Evolutionary conservation across 2,888 invertebrate genomes (phyloP).

Genomic region (Ptychoptera contaminata): DNA sequence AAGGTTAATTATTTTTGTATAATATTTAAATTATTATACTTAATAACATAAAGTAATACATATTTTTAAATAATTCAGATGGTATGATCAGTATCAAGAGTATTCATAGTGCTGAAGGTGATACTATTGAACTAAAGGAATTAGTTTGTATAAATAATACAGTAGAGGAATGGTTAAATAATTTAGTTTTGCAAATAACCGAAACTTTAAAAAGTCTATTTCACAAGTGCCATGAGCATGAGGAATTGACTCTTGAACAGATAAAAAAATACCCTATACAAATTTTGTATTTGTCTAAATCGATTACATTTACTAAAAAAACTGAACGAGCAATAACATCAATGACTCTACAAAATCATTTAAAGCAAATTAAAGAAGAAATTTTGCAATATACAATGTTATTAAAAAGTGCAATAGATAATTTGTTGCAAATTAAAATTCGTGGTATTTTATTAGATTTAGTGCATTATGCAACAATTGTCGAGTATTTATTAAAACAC

Average conservation of each 20-base stretch:
- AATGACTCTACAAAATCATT: slow-evolving; percentile 36
- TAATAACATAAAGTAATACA: background rate
- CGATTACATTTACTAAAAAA: slow-evolving; percentile 68
- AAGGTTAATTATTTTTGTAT: background rate
- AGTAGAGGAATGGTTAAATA: slow-evolving; percentile 30
- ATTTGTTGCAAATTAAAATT: slow-evolving; percentile 65
- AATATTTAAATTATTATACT: background rate
- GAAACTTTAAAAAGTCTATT: slow-evolving; percentile 54
- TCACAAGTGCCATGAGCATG: slow-evolving; percentile 35
- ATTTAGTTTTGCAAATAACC: slow-evolving; percentile 71
- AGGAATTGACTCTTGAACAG: slow-evolving; percentile 35
- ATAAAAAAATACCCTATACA: slow-evolving; percentile 38
- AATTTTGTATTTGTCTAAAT: slow-evolving; percentile 72
- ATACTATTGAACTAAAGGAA: slow-evolving; percentile 19
- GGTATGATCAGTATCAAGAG: slow-evolving; percentile 46
- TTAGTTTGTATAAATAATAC: slow-evolving; percentile 24
- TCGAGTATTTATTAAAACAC: slow-evolving; percentile 57
- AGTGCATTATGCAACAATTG: slow-evolving; percentile 75
- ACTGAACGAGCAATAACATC: slow-evolving; percentile 64
- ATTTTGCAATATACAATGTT: slow-evolving; percentile 19
- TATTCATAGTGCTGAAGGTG: slow-evolving; percentile 34
- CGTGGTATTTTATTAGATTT: slow-evolving; percentile 86
- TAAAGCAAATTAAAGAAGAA: slow-evolving; percentile 21
- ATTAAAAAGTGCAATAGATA: slow-evolving; percentile 27
- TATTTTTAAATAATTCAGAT: slow-evolving; percentile 35